A percentile compares a stretch with the other conserved stretches of the same genome.
Conservation (phyloP, 2,113 vertebrate species). For the Dicerorhinus sumatrensis region DNA sequence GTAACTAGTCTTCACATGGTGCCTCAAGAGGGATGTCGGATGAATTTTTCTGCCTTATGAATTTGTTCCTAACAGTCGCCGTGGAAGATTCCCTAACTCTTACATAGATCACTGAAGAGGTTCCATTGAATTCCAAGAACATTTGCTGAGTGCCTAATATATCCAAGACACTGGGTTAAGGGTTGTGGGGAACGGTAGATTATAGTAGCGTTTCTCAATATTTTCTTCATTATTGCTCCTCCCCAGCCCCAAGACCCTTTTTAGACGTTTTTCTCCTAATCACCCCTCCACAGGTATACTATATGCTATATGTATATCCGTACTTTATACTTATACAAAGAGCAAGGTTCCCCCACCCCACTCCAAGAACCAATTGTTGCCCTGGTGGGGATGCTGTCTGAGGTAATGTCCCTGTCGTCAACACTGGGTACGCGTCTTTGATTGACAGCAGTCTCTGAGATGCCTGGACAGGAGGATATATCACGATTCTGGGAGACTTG, state of each 20-base stretch:
- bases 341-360: not conserved
- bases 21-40: not conserved
- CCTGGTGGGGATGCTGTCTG: fast-evolving
- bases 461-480: not conserved
- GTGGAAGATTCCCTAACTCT: not conserved
- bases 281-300: not conserved
- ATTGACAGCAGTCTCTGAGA: not conserved
- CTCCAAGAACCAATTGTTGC: not conserved
- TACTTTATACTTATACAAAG: not conserved
- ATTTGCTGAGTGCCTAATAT: not conserved
- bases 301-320: not conserved
- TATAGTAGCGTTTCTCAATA: not conserved
- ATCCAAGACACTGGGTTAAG: not conserved
- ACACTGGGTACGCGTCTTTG: not conserved
- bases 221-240: not conserved
- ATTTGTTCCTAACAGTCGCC: not conserved
- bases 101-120: not conserved
- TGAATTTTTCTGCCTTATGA: not conserved
- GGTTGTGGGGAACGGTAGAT: not conserved
- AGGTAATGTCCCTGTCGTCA: not conserved
- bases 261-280: not conserved
- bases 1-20: too few species aligned
- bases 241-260: not conserved
- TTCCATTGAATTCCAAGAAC: not conserved
- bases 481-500: not conserved